Percentiles rank a stretch among this genome's conserved stretches.
These are phyloP conservation scores for Coleophora deauratella DNA, from an alignment of 2,888 invertebrate species.

Conservation along the genomic window DNA sequence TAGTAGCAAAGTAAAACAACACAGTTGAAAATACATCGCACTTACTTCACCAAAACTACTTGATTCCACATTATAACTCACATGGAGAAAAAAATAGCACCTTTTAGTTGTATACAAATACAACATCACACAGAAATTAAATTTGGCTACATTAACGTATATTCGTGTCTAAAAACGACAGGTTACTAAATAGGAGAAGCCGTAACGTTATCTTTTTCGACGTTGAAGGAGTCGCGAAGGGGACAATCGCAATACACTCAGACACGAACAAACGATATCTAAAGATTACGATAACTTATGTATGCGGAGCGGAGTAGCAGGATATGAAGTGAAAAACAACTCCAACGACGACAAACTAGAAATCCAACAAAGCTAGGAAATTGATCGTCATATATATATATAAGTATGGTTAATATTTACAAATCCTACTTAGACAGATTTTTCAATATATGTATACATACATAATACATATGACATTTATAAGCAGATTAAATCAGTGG, in stretches of 20 bases:
- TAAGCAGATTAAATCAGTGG: too few relatives aligned
- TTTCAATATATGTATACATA: too few relatives aligned
- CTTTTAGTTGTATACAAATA: neutral
- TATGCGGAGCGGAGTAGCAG: slow-evolving; percentile 17
- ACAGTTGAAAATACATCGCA: neutral
- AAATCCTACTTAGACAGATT: too few relatives aligned
- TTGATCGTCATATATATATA: neutral
- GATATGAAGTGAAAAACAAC: slow-evolving; percentile 23
- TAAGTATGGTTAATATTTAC: too few relatives aligned
- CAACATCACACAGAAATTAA: slow-evolving; percentile 15
- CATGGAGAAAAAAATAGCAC: too few relatives aligned
- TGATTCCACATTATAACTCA: slow-evolving; percentile 48
- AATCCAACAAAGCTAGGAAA: neutral
- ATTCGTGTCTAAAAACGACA: neutral
- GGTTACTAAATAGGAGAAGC: slow-evolving; percentile 10
- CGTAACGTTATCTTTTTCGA: slow-evolving; percentile 26
- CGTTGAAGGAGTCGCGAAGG: slow-evolving; percentile 16
- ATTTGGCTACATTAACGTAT: neutral
- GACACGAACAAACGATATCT: slow-evolving; percentile 19
- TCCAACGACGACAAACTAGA: slow-evolving; percentile 2
- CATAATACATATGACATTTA: too few relatives aligned
- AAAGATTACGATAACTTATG: slow-evolving; percentile 28
- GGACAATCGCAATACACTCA: neutral
- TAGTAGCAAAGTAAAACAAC: too few relatives aligned
- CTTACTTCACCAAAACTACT: slow-evolving; percentile 48